These are phyloP conservation scores for Erebia epiphron DNA, from an alignment of 2,888 invertebrate genomes.

Conservation along the genomic window DNA sequence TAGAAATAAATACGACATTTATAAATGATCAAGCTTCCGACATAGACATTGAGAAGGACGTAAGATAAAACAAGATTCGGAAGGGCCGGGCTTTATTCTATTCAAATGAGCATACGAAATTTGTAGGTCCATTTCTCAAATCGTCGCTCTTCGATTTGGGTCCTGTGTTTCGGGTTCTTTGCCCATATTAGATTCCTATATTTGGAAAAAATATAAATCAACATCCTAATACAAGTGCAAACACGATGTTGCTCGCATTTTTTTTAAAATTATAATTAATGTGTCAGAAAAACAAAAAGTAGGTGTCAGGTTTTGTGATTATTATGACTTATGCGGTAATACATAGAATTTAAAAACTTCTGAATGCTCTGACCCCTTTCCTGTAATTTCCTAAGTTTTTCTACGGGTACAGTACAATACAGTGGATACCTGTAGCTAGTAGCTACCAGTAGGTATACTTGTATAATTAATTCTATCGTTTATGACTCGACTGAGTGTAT, in stretches of 20 bases:
- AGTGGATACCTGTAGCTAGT: too few relatives aligned
- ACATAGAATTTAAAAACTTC: too few relatives aligned
- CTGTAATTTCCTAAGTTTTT: too few relatives aligned
- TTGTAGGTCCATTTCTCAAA: constrained; percentile 43
- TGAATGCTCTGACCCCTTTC: too few relatives aligned
- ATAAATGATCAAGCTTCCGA: constrained; percentile 64
- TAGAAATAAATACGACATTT: constrained; percentile 72
- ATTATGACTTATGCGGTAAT: too few relatives aligned
- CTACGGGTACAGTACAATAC: too few relatives aligned
- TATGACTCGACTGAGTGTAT: too few relatives aligned
- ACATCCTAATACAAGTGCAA: not conserved
- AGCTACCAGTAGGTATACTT: too few relatives aligned
- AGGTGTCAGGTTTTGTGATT: too few relatives aligned
- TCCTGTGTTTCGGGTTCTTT: constrained; percentile 11
- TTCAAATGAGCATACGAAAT: constrained; percentile 49
- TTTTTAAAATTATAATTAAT: too few relatives aligned
- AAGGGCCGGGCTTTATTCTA: constrained; percentile 50
- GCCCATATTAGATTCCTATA: not conserved
- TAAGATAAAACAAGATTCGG: constrained; percentile 51
- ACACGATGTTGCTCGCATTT: not conserved
- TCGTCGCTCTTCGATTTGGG: constrained; percentile 26
- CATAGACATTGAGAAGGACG: constrained; percentile 64
- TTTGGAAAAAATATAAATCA: constrained; percentile 8
- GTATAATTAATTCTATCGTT: too few relatives aligned
- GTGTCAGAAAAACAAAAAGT: too few relatives aligned